These are phyloP conservation scores for Leiothrix lutea DNA, from an alignment of 2,113 vertebrate species.

Conservation along the genomic window DNA sequence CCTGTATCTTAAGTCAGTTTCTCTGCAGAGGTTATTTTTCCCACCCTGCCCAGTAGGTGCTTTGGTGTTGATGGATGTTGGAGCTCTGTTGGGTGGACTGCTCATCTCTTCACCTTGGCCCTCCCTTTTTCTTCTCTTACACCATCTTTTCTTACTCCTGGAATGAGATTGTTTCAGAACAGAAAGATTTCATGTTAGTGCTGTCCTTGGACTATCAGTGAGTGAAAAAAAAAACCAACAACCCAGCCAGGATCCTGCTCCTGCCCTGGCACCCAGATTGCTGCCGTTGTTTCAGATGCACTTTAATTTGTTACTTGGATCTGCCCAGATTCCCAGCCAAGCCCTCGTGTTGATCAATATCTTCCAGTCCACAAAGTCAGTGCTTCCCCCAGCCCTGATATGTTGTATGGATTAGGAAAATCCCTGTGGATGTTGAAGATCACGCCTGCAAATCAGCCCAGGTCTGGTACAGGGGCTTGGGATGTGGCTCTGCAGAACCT, in stretches of 20 bases:
- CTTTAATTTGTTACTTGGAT: background rate
- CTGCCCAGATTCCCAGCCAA: background rate
- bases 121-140: background rate
- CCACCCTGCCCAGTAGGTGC: background rate
- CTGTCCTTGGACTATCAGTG: background rate
- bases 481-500: background rate
- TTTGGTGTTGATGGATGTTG: background rate
- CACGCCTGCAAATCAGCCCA: background rate
- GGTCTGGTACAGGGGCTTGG: background rate
- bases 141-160: background rate
- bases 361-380: background rate
- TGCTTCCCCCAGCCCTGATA: background rate
- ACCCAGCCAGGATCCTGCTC: background rate
- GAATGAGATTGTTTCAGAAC: background rate
- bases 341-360: background rate
- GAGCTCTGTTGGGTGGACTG: background rate
- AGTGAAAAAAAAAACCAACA: background rate
- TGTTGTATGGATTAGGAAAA: background rate
- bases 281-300: background rate
- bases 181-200: fast-evolving
- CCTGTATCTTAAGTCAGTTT: background rate
- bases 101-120: background rate
- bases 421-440: background rate
- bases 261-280: fast-evolving
- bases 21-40: background rate